phyloP scores from a whole-genome alignment of 2,113 vertebrate species.

The Hemibagrus wyckioides region DNA sequence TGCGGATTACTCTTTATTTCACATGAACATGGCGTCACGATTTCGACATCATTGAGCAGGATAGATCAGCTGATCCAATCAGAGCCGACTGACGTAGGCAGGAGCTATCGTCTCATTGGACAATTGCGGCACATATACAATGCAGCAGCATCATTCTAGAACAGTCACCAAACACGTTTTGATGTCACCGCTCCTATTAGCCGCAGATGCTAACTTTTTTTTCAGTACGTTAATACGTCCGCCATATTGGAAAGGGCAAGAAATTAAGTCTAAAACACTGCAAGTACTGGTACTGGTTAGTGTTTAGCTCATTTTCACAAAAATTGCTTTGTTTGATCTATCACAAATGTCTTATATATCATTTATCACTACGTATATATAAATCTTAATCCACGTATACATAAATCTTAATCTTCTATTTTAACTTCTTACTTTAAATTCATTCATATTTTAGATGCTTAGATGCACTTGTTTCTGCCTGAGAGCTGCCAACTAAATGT shows the following conservation, averaged over 20 bases:
- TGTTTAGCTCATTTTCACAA: too few species aligned
- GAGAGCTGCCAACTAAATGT: too few species aligned
- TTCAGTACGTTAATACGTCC: neutral
- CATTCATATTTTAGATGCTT: too few species aligned
- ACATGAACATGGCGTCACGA: neutral
- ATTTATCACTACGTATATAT: too few species aligned
- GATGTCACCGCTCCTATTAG: neutral
- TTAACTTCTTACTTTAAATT: too few species aligned
- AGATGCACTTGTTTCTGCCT: too few species aligned
- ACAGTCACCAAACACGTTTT: neutral
- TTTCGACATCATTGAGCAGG: neutral
- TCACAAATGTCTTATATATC: neutral
- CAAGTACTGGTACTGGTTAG: neutral
- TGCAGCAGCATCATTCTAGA: neutral
- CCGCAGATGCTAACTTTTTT: neutral
- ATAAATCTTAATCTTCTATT: too few species aligned
- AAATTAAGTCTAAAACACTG: neutral
- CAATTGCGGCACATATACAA: neutral
- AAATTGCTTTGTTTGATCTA: neutral
- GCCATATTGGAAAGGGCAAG: slow-evolving; percentile 7
- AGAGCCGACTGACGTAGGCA: slow-evolving; percentile 36
- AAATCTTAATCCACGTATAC: too few species aligned
- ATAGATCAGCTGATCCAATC: slow-evolving; percentile 47
- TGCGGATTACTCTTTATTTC: neutral
- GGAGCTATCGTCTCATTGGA: neutral